phyloP scores from a whole-genome alignment of 1,140 invertebrate genomes.

The Chlorops oryzae region DNA sequence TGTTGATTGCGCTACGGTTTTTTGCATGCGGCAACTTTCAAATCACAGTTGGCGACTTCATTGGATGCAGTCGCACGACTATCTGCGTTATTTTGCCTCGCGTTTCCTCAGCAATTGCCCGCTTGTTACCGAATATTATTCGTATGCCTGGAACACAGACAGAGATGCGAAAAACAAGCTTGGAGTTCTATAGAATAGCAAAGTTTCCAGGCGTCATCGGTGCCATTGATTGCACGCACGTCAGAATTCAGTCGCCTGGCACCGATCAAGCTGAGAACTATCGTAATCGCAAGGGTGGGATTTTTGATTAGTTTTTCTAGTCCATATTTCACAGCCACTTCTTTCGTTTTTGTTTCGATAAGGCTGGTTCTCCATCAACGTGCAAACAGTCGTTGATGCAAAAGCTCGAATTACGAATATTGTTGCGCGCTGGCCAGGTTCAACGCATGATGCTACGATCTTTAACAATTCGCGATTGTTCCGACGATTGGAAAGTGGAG shows the following conservation, averaged over 20 bases:
- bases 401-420: too few relatives aligned
- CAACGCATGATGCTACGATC: too few relatives aligned
- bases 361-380: too few relatives aligned
- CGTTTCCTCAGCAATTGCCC: not conserved
- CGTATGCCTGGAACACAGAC: not conserved
- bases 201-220: slow-evolving; percentile 1
- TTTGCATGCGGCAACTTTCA: not conserved
- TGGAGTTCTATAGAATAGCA: not conserved
- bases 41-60: slow-evolving; percentile 3
- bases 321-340: too few relatives aligned
- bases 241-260: not conserved
- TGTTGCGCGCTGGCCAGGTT: too few relatives aligned
- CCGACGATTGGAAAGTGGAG: too few relatives aligned
- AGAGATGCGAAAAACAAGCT: not conserved
- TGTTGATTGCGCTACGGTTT: not conserved
- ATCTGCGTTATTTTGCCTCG: not conserved
- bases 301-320: too few relatives aligned
- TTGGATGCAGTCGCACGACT: not conserved
- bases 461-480: too few relatives aligned
- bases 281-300: slow-evolving; percentile 2
- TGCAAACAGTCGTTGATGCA: too few relatives aligned
- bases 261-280: slow-evolving; percentile 1
- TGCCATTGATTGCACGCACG: not conserved
- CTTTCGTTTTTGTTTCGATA: too few relatives aligned
- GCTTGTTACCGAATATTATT: not conserved